These are phyloP conservation scores for Pollachius pollachius DNA, from an alignment of 2,113 vertebrate genomes.

Conservation along the genomic window DNA sequence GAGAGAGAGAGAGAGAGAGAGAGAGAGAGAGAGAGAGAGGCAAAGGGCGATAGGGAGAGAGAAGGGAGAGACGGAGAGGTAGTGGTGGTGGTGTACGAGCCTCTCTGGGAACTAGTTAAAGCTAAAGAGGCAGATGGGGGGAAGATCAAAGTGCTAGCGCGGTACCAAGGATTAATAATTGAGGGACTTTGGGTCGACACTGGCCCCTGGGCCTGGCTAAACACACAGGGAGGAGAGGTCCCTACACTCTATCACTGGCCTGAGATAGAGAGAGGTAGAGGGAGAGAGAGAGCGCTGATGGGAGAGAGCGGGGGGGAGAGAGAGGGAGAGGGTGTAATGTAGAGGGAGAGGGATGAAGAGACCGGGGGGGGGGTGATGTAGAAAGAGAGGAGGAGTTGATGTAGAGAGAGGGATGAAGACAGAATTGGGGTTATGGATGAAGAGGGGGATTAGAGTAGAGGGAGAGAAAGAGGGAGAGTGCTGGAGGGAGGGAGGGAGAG, in stretches of 20 bases:
- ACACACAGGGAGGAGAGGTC: slow-evolving; percentile 63
- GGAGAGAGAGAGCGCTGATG: slow-evolving; percentile 2
- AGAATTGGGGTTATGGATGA: not conserved
- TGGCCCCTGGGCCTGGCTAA: slow-evolving; percentile 56
- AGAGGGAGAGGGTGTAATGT: too few species aligned
- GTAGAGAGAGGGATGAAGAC: slow-evolving; percentile 21
- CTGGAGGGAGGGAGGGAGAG: not conserved
- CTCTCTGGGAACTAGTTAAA: slow-evolving; percentile 66
- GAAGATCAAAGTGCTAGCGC: slow-evolving; percentile 70
- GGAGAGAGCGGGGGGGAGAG: not conserved
- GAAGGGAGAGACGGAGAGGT: slow-evolving; percentile 34
- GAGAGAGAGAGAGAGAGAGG: not conserved
- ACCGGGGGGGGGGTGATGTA: not conserved
- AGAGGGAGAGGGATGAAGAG: slow-evolving; percentile 1
- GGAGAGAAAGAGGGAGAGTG: too few species aligned
- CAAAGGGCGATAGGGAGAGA: not conserved
- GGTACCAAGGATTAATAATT: slow-evolving; percentile 73
- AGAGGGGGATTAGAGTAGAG: too few species aligned
- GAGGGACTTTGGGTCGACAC: slow-evolving; percentile 57
- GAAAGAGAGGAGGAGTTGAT: slow-evolving; percentile 15
- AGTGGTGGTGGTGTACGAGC: slow-evolving; percentile 3
- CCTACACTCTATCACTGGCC: slow-evolving; percentile 53
- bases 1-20: not conserved
- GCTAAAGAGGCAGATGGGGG: slow-evolving; percentile 61
- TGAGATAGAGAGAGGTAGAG: slow-evolving; percentile 21